Percentiles rank a stretch among this genome's conserved stretches.
Conservation (phyloP, 2,888 invertebrate species). For the Hyposoter dolosus region DNA sequence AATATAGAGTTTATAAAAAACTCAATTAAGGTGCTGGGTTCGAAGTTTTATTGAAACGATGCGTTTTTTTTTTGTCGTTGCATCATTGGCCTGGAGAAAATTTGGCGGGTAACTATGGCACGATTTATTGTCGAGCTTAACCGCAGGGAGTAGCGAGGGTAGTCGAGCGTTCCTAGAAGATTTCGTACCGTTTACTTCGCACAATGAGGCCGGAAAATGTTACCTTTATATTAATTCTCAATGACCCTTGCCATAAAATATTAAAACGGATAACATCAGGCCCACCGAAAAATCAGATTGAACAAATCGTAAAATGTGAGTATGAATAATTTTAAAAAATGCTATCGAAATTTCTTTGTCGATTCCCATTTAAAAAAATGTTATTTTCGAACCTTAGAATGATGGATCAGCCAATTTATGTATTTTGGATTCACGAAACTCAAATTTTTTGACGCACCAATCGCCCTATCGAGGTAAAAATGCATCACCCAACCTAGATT, state of each 20-base stretch:
- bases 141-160: slow-evolving; percentile 67
- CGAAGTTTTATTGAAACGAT: neutral
- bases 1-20: slow-evolving; percentile 7
- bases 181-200: slow-evolving; percentile 73
- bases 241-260: slow-evolving; percentile 68
- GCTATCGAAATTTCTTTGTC: neutral
- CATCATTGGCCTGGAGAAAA: slow-evolving; percentile 29
- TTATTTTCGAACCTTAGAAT: no score
- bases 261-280: neutral
- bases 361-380: no score
- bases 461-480: no score
- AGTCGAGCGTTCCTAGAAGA: slow-evolving; percentile 69
- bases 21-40: neutral
- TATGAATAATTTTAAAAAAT: neutral
- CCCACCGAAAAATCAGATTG: neutral
- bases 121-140: slow-evolving; percentile 73
- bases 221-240: slow-evolving; percentile 38
- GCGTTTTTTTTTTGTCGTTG: slow-evolving; percentile 24
- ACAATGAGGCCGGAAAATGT: slow-evolving; percentile 58
- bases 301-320: neutral
- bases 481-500: no score
- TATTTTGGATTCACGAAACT: no score
- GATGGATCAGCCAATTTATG: no score
- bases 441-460: no score
- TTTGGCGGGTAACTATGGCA: slow-evolving; percentile 71